A percentile compares a stretch with the other conserved stretches of the same genome.
phyloP scores from a whole-genome alignment of 2,888 invertebrate species.

The Euplagia quadripunctaria region DNA sequence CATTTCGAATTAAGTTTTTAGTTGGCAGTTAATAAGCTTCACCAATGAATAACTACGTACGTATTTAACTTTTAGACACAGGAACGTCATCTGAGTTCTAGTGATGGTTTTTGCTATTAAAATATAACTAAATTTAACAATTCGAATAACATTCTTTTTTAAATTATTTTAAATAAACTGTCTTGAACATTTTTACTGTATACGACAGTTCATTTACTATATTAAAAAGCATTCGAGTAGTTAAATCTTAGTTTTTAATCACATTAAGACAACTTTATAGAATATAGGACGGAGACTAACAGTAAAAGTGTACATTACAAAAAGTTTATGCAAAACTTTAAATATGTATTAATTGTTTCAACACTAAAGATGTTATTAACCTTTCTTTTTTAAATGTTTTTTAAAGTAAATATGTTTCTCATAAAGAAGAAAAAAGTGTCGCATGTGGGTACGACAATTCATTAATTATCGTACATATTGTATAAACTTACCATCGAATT shows the following conservation, averaged over 20 bases:
- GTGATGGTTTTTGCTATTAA: conserved; percentile 12
- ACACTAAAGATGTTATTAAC: too few relatives aligned
- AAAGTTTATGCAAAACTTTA: not conserved
- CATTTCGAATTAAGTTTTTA: not conserved
- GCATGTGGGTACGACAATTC: conserved; percentile 20
- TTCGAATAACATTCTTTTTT: not conserved
- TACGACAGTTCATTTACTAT: not conserved
- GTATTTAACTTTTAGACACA: conserved; percentile 32
- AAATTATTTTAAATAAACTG: not conserved
- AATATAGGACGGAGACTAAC: not conserved
- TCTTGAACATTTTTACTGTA: not conserved
- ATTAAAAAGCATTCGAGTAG: not conserved
- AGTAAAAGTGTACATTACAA: not conserved
- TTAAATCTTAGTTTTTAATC: not conserved
- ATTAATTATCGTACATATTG: conserved; percentile 16
- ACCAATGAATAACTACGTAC: not conserved
- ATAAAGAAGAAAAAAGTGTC: not conserved
- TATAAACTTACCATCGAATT: conserved; percentile 46
- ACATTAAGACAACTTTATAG: not conserved
- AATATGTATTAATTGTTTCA: not conserved
- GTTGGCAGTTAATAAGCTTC: not conserved
- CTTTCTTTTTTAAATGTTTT: not conserved
- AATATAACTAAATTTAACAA: conserved; percentile 5
- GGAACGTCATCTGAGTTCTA: conserved; percentile 11
- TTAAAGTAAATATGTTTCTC: not conserved